Base-by-base conservation (phyloP, 1,140 invertebrate genomes). In the Pseudomyrmex flavicornis region DNA sequence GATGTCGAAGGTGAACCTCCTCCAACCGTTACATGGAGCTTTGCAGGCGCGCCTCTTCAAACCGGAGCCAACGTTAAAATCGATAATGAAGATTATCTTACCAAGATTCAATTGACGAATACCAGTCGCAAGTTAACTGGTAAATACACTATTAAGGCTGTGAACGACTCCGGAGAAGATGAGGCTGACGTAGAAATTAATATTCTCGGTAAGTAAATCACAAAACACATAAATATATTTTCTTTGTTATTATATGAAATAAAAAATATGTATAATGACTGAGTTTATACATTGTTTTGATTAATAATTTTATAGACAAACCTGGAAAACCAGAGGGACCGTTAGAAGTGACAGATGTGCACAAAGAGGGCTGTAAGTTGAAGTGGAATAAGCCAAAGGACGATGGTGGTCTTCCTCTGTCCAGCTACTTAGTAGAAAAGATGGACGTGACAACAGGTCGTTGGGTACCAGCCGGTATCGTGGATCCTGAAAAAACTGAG, bases 331-430 rank as follows among this genome's bases (percentile, higher is more conserved):
- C 99, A 0, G 98, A 99, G 95, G 99, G 98, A 61, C 99, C 99
- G 1, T 92, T 99, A 0, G 98, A 99, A 93, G 98, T 99, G 3
- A 96, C 95, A 0, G 98, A 99, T 92, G 96, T 99, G 0, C 98
- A 99, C 91, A 99, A 99, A 82, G 98, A 99, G 91, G 98, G 98
- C 44, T 98, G 98, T 91, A 99, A 98, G 91, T 94, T 99, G 5
- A 97, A 97, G 87, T 99, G 99, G 99, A 97, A 98, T 17, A 98
- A 98, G 91, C 98, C 99, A 9, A 98, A 97, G 93, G 98, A 99
- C 92, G 98, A 99, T 90, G 99, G 99, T 79, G 98, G 98, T 63
- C 94, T 98, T 50, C 98, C 99, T 5, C 95, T 99, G 65, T 97
- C 97, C 44, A 97, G 97, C 12, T 99, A 98, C 92, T 94, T 98